A percentile compares a stretch with the other conserved stretches of the same genome.
These are phyloP conservation scores for Loriculus beryllinus DNA, from an alignment of 2,797 vertebrate species.

Conservation along the genomic window DNA sequence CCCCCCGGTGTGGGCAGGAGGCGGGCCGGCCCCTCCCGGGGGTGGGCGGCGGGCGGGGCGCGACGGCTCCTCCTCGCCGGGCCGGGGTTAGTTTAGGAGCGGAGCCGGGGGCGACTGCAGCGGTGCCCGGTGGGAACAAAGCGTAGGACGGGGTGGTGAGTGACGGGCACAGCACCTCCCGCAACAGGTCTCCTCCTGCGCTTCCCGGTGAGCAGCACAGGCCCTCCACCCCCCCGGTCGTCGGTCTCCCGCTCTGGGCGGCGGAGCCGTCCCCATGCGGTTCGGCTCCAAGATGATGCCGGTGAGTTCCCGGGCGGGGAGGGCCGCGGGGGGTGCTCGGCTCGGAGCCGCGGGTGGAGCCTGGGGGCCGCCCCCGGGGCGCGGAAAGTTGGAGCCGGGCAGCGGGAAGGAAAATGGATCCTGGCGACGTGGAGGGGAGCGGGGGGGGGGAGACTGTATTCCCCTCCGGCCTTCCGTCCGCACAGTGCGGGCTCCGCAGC, in stretches of 20 bases:
- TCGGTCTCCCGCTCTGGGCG: neutral
- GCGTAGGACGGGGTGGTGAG: neutral
- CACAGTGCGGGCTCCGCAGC: neutral
- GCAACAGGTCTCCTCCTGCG: conserved; percentile 24
- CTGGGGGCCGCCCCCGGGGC: neutral
- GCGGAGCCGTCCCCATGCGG: conserved; percentile 81
- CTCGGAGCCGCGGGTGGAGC: neutral
- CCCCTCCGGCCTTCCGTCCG: neutral
- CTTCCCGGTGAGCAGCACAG: neutral
- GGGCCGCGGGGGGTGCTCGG: neutral
- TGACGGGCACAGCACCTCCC: neutral
- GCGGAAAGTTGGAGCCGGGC: neutral
- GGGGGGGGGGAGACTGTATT: neutral
- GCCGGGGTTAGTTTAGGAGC: conserved; percentile 35
- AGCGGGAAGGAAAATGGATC: neutral
- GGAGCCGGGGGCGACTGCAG: neutral
- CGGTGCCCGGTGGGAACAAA: neutral
- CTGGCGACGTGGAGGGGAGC: neutral
- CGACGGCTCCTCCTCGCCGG: conserved; percentile 2
- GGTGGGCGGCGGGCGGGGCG: conserved; percentile 48
- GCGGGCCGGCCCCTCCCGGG: conserved; percentile 16
- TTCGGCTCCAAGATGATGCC: conserved; percentile 96
- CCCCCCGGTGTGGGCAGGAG: neutral
- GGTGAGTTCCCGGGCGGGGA: conserved; percentile 78
- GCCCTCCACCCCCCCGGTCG: neutral